Evolutionary conservation across 2,797 vertebrate genomes (phyloP).

Genomic region (Danio aesculapii): DNA sequence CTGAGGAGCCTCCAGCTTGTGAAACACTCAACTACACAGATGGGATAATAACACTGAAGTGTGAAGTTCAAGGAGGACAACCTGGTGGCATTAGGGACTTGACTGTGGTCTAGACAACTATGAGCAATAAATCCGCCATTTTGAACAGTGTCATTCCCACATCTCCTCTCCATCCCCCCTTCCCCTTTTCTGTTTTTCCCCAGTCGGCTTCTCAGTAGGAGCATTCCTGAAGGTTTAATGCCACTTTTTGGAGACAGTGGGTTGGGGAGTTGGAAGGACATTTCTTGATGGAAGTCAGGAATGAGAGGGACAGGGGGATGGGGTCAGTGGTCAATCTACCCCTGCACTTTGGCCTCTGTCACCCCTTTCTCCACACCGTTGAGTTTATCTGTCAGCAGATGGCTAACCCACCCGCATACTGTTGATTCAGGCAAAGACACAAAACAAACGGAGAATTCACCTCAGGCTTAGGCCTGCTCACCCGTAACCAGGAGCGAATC

Average conservation of each 20-base stretch:
- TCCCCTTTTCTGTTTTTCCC: slow-evolving; percentile 11
- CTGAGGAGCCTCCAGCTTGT: too few species aligned
- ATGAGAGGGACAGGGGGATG: slow-evolving; percentile 27
- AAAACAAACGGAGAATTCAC: slow-evolving; percentile 55
- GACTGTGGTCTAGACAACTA: not conserved
- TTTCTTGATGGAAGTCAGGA: slow-evolving; percentile 38
- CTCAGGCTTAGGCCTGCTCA: slow-evolving; percentile 39
- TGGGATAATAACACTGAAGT: not conserved
- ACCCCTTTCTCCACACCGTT: slow-evolving; percentile 54
- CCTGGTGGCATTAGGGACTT: not conserved
- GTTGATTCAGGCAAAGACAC: slow-evolving; percentile 59
- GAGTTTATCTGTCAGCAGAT: slow-evolving; percentile 64
- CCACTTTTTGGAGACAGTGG: slow-evolving; percentile 44
- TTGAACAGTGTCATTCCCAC: slow-evolving; percentile 1
- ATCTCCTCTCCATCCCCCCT: slow-evolving; percentile 29
- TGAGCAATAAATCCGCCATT: not conserved
- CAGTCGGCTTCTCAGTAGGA: slow-evolving; percentile 58
- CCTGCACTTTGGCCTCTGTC: slow-evolving; percentile 54
- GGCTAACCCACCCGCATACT: slow-evolving; percentile 59
- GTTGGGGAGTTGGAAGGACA: slow-evolving; percentile 9
- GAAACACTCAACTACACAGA: too few species aligned
- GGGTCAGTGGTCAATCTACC: slow-evolving; percentile 54
- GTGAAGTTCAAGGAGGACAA: not conserved
- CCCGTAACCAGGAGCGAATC: slow-evolving; percentile 23
- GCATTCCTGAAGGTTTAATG: slow-evolving; percentile 60